Conservation (phyloP, 2,888 invertebrate genomes). For the Caenorhabditis sp. region DNA sequence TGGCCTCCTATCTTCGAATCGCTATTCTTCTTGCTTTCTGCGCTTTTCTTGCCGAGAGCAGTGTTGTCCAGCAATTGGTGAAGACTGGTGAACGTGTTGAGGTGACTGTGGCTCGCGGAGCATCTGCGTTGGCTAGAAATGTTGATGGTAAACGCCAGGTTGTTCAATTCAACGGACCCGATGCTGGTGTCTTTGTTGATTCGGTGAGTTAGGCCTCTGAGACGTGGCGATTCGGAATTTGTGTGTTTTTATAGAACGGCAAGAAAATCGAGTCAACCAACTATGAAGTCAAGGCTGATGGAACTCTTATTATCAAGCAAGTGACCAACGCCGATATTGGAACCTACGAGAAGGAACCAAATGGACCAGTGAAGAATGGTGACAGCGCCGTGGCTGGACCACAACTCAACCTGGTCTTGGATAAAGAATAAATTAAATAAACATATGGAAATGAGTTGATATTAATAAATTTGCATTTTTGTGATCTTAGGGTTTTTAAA, state of each 20-base stretch:
- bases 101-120: neutral
- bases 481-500: too few relatives aligned
- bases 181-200: conserved; percentile 1
- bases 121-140: neutral
- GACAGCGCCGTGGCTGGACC: too few relatives aligned
- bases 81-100: neutral
- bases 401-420: too few relatives aligned
- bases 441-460: too few relatives aligned
- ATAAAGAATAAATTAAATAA: too few relatives aligned
- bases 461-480: too few relatives aligned
- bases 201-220: neutral
- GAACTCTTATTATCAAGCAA: conserved; percentile 33
- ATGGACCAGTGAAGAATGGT: neutral
- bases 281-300: conserved; percentile 3
- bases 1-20: too few relatives aligned
- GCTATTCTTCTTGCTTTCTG: too few relatives aligned
- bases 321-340: conserved; percentile 34
- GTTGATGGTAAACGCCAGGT: neutral
- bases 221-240: neutral
- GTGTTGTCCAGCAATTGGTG: neutral
- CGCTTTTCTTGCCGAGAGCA: too few relatives aligned
- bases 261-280: conserved; percentile 3
- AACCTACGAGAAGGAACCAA: conserved; percentile 18
- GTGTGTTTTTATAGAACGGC: conserved; percentile 8
- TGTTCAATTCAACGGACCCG: neutral